Evolutionary conservation across 2,797 vertebrate genomes (phyloP).

Genomic region (Cirrhinus mrigala): DNA sequence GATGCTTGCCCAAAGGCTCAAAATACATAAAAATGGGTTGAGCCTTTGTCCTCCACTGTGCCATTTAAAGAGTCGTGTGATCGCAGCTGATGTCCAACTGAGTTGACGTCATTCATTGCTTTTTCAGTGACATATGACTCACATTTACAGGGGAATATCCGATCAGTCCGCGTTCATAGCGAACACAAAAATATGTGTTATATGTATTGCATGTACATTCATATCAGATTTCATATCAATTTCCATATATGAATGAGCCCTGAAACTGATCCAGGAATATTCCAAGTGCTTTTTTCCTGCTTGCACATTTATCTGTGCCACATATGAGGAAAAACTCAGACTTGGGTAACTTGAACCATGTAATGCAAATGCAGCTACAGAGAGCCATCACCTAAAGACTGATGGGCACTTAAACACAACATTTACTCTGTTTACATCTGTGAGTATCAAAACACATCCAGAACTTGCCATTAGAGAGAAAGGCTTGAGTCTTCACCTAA

Average conservation of each 20-base stretch:
- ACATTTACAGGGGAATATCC: background rate
- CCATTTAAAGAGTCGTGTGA: too few species aligned
- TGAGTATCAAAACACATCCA: slow-evolving; percentile 5
- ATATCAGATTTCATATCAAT: background rate
- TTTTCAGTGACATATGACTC: background rate
- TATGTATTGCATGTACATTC: background rate
- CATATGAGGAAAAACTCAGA: background rate
- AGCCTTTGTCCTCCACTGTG: background rate
- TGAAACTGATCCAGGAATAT: background rate
- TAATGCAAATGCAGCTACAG: background rate
- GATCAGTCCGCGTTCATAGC: background rate
- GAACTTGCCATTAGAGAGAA: slow-evolving; percentile 14
- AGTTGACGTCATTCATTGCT: background rate
- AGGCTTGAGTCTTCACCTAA: slow-evolving; percentile 16
- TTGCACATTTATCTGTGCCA: background rate
- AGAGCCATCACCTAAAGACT: slow-evolving; percentile 8
- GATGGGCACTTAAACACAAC: slow-evolving; percentile 24
- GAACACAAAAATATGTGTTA: background rate
- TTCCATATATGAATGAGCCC: background rate
- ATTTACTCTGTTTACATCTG: slow-evolving; percentile 10
- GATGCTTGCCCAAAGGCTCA: background rate
- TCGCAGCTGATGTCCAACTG: background rate
- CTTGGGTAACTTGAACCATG: background rate
- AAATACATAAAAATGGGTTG: background rate
- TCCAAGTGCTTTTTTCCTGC: background rate